Percentiles rank a stretch among this genome's conserved stretches.
These are phyloP conservation scores for Cyanistes caeruleus DNA, from an alignment of 2,113 vertebrate species.

Conservation along the genomic window DNA sequence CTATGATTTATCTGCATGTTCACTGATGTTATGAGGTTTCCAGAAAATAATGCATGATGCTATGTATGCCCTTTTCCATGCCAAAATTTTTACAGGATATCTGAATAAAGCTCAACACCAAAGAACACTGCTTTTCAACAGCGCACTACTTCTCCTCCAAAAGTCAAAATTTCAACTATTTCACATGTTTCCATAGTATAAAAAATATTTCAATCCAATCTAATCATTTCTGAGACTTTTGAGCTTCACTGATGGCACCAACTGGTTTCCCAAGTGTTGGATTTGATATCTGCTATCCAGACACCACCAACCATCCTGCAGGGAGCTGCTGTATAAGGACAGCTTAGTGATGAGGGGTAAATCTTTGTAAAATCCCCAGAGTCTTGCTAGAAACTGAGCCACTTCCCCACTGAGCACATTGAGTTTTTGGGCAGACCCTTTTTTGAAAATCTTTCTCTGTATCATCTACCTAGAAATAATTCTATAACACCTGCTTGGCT, in stretches of 20 bases:
- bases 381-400: not conserved
- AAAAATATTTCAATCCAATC: not conserved
- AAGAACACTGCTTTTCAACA: not conserved
- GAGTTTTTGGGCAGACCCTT: not conserved
- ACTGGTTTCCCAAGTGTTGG: not conserved
- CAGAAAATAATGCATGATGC: not conserved
- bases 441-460: not conserved
- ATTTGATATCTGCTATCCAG: not conserved
- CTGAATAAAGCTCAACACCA: not conserved
- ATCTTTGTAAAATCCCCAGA: not conserved
- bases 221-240: not conserved
- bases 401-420: not conserved
- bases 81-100: not conserved
- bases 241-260: not conserved
- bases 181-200: not conserved
- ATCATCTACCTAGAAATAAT: not conserved
- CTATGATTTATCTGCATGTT: conserved; percentile 13
- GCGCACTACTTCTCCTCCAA: not conserved
- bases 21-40: not conserved
- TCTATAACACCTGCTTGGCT: conserved; percentile 1
- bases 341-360: not conserved
- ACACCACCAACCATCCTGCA: not conserved
- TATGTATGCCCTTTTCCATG: not conserved
- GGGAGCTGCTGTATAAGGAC: not conserved
- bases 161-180: not conserved